These are phyloP conservation scores for Brachionichthys hirsutus DNA, from an alignment of 2,113 vertebrate species.

Conservation along the genomic window DNA sequence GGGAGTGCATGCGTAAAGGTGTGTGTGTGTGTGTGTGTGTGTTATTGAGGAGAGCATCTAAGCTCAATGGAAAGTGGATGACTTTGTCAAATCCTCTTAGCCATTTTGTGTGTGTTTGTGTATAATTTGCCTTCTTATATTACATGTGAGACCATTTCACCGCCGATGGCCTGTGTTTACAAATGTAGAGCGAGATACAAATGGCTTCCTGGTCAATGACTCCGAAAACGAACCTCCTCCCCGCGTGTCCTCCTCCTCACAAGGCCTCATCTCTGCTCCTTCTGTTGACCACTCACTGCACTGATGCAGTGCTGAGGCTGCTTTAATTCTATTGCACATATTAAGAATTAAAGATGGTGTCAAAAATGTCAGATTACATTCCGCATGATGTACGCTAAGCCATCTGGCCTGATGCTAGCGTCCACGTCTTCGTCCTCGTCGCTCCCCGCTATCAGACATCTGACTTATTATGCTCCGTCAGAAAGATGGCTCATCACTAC, in stretches of 20 bases:
- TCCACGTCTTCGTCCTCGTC: too few relatives aligned
- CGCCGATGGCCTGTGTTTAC: constrained; percentile 49
- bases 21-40: constrained; percentile 9
- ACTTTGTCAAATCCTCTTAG: constrained; percentile 41
- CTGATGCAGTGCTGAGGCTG: constrained; percentile 36
- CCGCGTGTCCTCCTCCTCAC: constrained; percentile 31
- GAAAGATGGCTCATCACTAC: too few relatives aligned
- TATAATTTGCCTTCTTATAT: constrained; percentile 33
- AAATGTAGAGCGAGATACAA: constrained; percentile 43
- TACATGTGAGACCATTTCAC: constrained; percentile 30
- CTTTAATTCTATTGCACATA: neutral
- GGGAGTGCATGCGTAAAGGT: neutral
- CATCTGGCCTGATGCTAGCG: too few relatives aligned
- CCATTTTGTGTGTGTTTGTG: constrained; percentile 6
- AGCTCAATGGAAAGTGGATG: constrained; percentile 56
- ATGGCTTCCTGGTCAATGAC: constrained; percentile 67
- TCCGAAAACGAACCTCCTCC: constrained; percentile 36
- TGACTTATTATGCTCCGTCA: too few relatives aligned
- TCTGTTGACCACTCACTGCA: constrained; percentile 55
- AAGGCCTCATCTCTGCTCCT: constrained; percentile 46
- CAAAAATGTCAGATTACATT: too few relatives aligned
- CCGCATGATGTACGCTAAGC: too few relatives aligned
- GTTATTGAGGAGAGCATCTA: neutral
- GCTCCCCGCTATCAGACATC: too few relatives aligned
- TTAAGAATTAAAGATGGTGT: too few relatives aligned